These are phyloP conservation scores for Stegophylla sp. DNA, from an alignment of 2,888 invertebrate genomes.

Conservation along the genomic window DNA sequence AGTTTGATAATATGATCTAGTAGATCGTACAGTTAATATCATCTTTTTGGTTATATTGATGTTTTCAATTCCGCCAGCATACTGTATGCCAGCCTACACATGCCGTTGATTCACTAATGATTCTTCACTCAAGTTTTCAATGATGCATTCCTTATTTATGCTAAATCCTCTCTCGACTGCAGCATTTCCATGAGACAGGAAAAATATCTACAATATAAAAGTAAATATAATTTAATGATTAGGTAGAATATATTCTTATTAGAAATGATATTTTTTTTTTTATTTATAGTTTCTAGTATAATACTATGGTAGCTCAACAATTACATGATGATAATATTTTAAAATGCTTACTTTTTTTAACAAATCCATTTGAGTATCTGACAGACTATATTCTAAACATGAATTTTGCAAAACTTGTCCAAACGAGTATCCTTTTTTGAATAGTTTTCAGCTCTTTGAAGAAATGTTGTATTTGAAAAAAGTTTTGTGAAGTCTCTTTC, in stretches of 20 bases:
- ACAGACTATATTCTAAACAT: neutral
- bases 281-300: too few species aligned
- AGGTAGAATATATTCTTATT: too few species aligned
- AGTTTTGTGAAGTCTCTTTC: too few species aligned
- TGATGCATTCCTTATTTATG: neutral
- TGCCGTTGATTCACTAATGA: neutral
- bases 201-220: neutral
- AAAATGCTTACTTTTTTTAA: neutral
- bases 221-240: too few species aligned
- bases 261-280: too few species aligned
- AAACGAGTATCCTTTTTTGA: neutral
- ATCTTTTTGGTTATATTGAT: neutral
- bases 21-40: neutral
- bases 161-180: constrained; percentile 2
- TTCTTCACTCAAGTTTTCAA: constrained; percentile 9
- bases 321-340: too few species aligned
- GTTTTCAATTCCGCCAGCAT: neutral
- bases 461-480: too few species aligned
- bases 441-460: too few species aligned
- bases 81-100: neutral
- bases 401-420: neutral
- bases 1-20: neutral
- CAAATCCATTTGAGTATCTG: neutral
- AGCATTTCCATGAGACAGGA: neutral
- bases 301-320: too few species aligned